Evolutionary conservation across 2,888 invertebrate species (phyloP).

Genomic region (Oxystoma pomonae): DNA sequence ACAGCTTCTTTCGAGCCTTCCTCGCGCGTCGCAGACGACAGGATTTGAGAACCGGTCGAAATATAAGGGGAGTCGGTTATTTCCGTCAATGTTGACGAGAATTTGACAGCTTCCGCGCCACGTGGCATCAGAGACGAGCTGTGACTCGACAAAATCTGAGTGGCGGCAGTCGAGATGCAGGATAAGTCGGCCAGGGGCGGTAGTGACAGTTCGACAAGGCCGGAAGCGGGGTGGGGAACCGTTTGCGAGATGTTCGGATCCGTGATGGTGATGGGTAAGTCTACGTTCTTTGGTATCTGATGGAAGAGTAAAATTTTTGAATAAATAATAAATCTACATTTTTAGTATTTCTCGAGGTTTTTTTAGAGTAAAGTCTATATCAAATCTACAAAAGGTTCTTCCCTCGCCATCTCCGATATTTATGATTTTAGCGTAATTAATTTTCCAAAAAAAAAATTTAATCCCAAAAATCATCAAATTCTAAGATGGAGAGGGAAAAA

Average conservation of each 20-base stretch:
- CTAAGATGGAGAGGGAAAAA: no score
- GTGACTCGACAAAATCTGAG: conserved; percentile 45
- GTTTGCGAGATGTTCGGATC: conserved; percentile 67
- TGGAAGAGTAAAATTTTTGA: neutral
- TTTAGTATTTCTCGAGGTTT: neutral
- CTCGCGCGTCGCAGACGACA: no score
- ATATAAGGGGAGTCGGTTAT: conserved; percentile 45
- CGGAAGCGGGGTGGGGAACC: conserved; percentile 38
- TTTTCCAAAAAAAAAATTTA: no score
- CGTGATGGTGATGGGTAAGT: conserved; percentile 72
- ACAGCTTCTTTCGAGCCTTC: neutral
- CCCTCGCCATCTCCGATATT: no score
- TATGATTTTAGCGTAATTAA: no score
- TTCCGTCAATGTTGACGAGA: conserved; percentile 41
- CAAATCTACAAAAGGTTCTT: no score
- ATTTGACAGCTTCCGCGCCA: no score
- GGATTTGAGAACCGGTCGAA: no score
- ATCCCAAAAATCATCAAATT: no score
- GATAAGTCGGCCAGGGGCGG: conserved; percentile 38
- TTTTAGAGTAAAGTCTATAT: no score
- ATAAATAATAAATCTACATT: neutral
- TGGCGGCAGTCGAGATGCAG: conserved; percentile 61
- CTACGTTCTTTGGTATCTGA: conserved; percentile 61
- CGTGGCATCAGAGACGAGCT: no score
- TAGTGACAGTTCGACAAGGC: conserved; percentile 62